Evolutionary conservation across 2,797 vertebrate genomes (phyloP), one percentile per base, ranked within the genome.

Genomic region (Galago senegalensis): DNA sequence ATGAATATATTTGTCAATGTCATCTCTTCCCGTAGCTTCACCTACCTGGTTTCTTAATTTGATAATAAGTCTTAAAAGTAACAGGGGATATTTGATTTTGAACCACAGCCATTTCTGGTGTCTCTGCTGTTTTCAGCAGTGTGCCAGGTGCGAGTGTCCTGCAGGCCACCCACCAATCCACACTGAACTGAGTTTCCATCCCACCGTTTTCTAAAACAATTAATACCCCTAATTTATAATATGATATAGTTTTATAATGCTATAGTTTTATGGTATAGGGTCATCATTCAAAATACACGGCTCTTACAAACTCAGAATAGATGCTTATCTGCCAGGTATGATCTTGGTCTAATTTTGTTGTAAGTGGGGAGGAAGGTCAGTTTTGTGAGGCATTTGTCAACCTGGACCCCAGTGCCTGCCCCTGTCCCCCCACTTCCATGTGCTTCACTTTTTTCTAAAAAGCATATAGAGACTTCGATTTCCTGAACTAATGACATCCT

Each of bases 401-500:
- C 27, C 31, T 46, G 37, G 29, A 29, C 31, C 14, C 2, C 16
- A 18, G 21, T 3, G 16, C 53, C 69, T 11, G 0, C 10, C 23
- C n/a, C n/a, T 17, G 0, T 37, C 31, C 67, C 16, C 65, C 46
- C 20, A 27, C 13, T 53, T 58, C 5, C 56, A 61, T 1, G 1
- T 79, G 5, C 25, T 95, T 65, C 73, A 17, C 40, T 73, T 87
- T 73, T 80, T 86, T 76, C 75, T 77, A 58, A 34, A 89, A 85
- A n/a, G 20, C 82, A 81, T 31, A 7, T 5, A 49, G 89, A 76
- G 31, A 69, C 31, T 93, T 86, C 37, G 23, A 61, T 88, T 90
- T 96, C 63, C 80, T n/a, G 88, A 73, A 63, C n/a, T 31, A 17
- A n/a, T 70, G 31, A 21, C 34, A 49, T 43, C 31, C 20, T 75